phyloP scores from a whole-genome alignment of 2,888 invertebrate genomes.

The Yponomeuta malinellus region DNA sequence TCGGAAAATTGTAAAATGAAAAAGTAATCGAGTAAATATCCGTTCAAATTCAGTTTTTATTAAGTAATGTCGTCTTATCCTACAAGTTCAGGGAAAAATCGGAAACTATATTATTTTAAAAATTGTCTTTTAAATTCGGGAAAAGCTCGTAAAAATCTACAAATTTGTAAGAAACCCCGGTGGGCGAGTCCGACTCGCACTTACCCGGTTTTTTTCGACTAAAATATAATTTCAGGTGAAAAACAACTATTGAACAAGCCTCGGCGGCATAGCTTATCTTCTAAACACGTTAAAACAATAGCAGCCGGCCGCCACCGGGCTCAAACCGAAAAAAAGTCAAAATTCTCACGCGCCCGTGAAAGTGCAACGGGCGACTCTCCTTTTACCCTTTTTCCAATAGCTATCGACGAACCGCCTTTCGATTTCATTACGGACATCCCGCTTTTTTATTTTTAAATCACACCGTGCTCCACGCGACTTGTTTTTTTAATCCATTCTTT shows the following conservation, averaged over 20 bases:
- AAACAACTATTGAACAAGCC: background rate
- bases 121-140: too few species aligned
- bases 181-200: too few species aligned
- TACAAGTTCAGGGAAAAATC: too few species aligned
- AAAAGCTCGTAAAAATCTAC: too few species aligned
- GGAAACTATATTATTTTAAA: too few species aligned
- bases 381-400: conserved; percentile 71
- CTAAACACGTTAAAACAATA: background rate
- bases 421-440: conserved; percentile 75
- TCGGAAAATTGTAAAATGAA: too few species aligned
- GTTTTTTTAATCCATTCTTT: conserved; percentile 59
- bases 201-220: too few species aligned
- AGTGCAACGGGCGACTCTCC: conserved; percentile 48
- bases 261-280: background rate
- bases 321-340: conserved; percentile 47
- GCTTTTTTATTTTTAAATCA: conserved; percentile 73
- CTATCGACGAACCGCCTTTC: conserved; percentile 75
- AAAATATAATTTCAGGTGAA: background rate
- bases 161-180: too few species aligned
- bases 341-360: conserved; percentile 68
- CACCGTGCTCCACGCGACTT: conserved; percentile 59
- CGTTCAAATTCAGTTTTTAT: too few species aligned
- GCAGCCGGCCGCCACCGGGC: conserved; percentile 9
- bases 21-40: too few species aligned
- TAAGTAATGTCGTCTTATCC: too few species aligned